Evolutionary conservation across 2,888 invertebrate species (phyloP), one percentile per base, ranked within the genome.

Genomic region (Aspidiotus destructor): DNA sequence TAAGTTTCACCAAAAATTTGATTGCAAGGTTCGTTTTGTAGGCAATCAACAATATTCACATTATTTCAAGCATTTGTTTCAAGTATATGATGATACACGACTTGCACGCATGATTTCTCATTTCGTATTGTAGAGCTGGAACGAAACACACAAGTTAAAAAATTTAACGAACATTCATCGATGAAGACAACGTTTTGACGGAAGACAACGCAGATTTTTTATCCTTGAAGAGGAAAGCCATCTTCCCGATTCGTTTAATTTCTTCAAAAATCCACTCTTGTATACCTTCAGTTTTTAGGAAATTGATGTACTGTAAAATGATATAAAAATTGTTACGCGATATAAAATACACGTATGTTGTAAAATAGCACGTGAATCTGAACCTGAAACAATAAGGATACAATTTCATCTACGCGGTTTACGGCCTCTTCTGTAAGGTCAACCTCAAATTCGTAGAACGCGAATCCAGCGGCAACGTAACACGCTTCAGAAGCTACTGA

Each of bases 221-320:
- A 75, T 93, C 93, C 76, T 90, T 92, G 78, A 92, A 94, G 48
- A 89, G 82, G 78, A 93, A 94, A 74, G 87, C 85, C 84, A 91
- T 87, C 64, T 85, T 83, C 75, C 86, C 84, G 10, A 93, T 84
- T 75, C 88, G 87, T 69, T 82, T 81, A 76, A 89, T 90, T 79
- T 99, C 98, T 71, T 95, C 87, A 79, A 92, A 94, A 72, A 98
- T 86, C 93, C 96, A 94, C 73, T 88, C 82, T 75, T 91, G 83
- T 0, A 94, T 87, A 0, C 89, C 73, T 69, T 73, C 71, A 41
- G 71, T 62, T 67, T 71, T 72, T 52, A 74, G 53, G 71, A 74
- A 70, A 55, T 74, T 72, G 13, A 74, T 72, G 65, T 74, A 74
- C 73, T 73, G 68, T 65, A 62, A 53, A 71, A 68, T 40, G 16